A percentile compares a stretch with the other conserved stretches of the same genome.
These are phyloP conservation scores for Dasypogon diadema DNA, from an alignment of 2,888 invertebrate species.

Conservation along the genomic window DNA sequence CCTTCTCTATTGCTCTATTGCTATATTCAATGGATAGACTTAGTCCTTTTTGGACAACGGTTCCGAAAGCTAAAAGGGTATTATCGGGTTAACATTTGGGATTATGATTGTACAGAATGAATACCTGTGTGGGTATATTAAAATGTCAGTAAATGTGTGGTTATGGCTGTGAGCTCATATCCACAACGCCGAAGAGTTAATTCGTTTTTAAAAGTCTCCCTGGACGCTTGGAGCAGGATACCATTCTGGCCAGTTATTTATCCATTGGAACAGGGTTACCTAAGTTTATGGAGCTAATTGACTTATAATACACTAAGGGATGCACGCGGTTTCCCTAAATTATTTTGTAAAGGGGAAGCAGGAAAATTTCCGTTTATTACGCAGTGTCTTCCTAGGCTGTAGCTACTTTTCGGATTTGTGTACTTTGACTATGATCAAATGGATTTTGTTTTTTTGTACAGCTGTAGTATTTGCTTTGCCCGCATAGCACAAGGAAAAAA, in stretches of 20 bases:
- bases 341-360: no score
- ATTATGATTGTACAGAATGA: slow-evolving; percentile 56
- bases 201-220: slow-evolving; percentile 48
- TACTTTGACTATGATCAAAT: no score
- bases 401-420: no score
- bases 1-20: slow-evolving; percentile 20
- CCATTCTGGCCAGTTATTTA: slow-evolving; percentile 56
- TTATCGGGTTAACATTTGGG: slow-evolving; percentile 59
- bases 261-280: slow-evolving; percentile 18
- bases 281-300: slow-evolving; percentile 52
- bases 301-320: slow-evolving; percentile 51
- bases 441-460: no score
- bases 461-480: no score
- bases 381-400: no score
- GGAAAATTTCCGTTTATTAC: no score
- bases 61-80: slow-evolving; percentile 56
- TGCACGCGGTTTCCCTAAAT: background rate
- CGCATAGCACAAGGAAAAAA: no score
- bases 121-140: slow-evolving; percentile 45
- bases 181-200: slow-evolving; percentile 34
- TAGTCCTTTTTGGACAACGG: slow-evolving; percentile 53
- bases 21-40: slow-evolving; percentile 46
- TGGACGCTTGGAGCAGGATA: slow-evolving; percentile 53
- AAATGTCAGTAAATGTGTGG: slow-evolving; percentile 33
- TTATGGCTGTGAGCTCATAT: slow-evolving; percentile 35